Evolutionary conservation across 2,113 vertebrate genomes (phyloP).

Genomic region (Poicephalus meyeri): DNA sequence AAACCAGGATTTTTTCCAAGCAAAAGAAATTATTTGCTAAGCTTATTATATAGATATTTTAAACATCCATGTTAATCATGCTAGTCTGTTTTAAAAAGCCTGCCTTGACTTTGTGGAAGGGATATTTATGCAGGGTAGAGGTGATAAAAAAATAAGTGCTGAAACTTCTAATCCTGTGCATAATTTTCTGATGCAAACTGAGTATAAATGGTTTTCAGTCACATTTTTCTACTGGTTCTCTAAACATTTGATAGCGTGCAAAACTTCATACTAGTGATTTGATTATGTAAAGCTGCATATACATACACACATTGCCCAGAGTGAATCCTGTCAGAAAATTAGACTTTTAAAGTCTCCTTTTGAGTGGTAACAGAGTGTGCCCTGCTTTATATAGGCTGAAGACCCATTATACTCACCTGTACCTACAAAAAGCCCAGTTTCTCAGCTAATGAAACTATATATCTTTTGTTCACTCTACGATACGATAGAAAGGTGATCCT

Average conservation of each 20-base stretch:
- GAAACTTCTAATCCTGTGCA: not conserved
- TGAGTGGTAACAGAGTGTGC: not conserved
- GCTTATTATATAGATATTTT: not conserved
- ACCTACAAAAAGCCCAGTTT: slow-evolving; percentile 33
- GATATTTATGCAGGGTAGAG: not conserved
- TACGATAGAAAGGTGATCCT: slow-evolving; percentile 3
- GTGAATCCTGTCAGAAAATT: not conserved
- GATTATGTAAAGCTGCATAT: not conserved
- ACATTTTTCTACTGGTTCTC: not conserved
- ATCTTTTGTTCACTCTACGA: slow-evolving; percentile 22
- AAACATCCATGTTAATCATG: not conserved
- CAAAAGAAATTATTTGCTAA: not conserved
- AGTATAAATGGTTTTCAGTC: not conserved
- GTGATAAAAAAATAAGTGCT: not conserved
- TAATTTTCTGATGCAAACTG: not conserved
- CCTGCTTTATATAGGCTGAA: not conserved
- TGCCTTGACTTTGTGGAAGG: not conserved
- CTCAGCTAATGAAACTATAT: not conserved
- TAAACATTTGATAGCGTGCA: not conserved
- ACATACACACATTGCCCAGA: not conserved
- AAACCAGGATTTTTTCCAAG: not conserved
- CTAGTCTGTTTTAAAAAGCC: not conserved
- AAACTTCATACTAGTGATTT: not conserved
- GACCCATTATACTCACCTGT: not conserved
- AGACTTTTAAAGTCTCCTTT: not conserved